A percentile compares a stretch with the other conserved stretches of the same genome.
These are phyloP conservation scores for Accipiter cooperii DNA, from an alignment of 2,113 vertebrate species.

Conservation along the genomic window DNA sequence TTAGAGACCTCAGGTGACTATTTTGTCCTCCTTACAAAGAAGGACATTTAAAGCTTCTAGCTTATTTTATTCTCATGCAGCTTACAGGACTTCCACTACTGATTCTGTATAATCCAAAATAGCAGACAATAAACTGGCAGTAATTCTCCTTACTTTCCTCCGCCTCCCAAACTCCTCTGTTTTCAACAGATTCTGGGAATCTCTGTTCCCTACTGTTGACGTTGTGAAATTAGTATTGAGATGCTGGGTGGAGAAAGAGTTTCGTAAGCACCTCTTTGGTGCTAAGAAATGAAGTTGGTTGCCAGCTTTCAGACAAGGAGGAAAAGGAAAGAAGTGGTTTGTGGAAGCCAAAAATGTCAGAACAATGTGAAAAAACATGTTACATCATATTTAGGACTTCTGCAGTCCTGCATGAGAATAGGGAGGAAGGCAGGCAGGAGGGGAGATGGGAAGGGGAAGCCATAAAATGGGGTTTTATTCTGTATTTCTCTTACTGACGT, in stretches of 20 bases:
- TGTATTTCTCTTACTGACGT: not conserved
- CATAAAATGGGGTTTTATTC: not conserved
- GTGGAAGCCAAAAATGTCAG: not conserved
- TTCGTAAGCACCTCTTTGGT: not conserved
- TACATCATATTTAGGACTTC: not conserved
- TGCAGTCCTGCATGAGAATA: not conserved
- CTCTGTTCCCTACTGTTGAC: not conserved
- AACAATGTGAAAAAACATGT: not conserved
- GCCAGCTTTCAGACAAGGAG: not conserved
- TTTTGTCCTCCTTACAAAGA: not conserved
- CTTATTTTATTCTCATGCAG: not conserved
- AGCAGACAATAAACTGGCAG: not conserved
- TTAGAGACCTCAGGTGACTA: not conserved
- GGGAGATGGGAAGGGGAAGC: conserved; percentile 9
- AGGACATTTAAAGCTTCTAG: not conserved
- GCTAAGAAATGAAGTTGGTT: not conserved
- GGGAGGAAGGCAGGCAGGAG: not conserved
- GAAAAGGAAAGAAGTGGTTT: not conserved
- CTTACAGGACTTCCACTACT: not conserved
- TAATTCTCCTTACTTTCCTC: not conserved
- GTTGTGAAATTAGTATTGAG: not conserved
- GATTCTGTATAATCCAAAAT: not conserved
- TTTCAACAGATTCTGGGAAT: conserved; percentile 10
- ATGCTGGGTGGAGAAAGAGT: not conserved
- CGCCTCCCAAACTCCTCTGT: not conserved